phyloP scores from a whole-genome alignment of 2,888 invertebrate genomes.

The Hirtodrosophila alboralis region DNA sequence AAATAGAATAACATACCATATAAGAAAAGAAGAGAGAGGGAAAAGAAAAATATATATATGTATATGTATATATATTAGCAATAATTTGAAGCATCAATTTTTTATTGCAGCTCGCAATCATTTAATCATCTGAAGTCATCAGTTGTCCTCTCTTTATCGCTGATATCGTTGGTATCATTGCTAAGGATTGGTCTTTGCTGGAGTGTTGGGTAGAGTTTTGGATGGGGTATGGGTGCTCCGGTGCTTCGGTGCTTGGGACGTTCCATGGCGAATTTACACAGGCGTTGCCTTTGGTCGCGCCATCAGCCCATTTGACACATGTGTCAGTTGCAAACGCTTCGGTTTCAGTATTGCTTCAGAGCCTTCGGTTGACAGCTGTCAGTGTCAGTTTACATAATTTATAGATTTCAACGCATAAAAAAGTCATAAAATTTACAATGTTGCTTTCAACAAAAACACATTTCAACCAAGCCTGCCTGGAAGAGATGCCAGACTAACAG shows the following conservation, averaged over 20 bases:
- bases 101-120: constrained; percentile 75
- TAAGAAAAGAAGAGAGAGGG: neutral
- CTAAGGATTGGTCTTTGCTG: neutral
- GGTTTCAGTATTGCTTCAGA: constrained; percentile 28
- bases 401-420: constrained; percentile 79
- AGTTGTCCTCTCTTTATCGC: constrained; percentile 41
- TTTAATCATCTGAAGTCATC: constrained; percentile 79
- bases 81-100: constrained; percentile 75
- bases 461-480: constrained; percentile 34
- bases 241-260: constrained; percentile 1
- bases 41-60: neutral
- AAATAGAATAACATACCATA: neutral
- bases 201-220: no score
- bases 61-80: constrained; percentile 71
- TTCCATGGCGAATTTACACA: constrained; percentile 47
- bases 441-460: constrained; percentile 76
- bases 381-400: constrained; percentile 79
- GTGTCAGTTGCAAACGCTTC: constrained; percentile 76
- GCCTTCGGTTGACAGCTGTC: constrained; percentile 72
- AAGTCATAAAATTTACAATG: constrained; percentile 79
- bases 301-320: constrained; percentile 76
- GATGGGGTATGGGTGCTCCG: neutral
- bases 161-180: no score
- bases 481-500: constrained; percentile 6
- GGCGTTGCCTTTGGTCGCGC: constrained; percentile 41